Evolutionary conservation across 2,888 invertebrate genomes (phyloP).

Genomic region (Drosophila basisetae): DNA sequence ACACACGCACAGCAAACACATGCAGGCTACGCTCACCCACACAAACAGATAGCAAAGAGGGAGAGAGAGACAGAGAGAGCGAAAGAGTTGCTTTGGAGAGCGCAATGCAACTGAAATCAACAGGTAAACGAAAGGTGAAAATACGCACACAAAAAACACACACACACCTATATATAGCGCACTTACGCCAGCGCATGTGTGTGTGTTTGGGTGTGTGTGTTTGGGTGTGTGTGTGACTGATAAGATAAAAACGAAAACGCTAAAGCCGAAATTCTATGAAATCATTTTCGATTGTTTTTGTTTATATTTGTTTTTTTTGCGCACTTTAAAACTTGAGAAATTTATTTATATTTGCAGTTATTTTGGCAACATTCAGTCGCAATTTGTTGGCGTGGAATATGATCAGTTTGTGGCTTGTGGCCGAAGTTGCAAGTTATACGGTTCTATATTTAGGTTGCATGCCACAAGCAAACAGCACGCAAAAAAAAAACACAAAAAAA

Average conservation of each 20-base stretch:
- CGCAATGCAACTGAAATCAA: constrained; percentile 55
- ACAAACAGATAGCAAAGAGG: neutral
- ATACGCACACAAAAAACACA: constrained; percentile 12
- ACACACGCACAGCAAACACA: constrained; percentile 26
- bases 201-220: constrained; percentile 4
- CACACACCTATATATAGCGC: neutral
- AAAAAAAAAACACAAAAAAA: constrained; percentile 35
- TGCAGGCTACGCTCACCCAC: constrained; percentile 31
- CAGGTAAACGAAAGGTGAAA: constrained; percentile 74
- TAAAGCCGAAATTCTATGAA: constrained; percentile 37
- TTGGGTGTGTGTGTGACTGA: constrained; percentile 36
- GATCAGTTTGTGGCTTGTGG: constrained; percentile 11
- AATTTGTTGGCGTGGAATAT: constrained; percentile 10
- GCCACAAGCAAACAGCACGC: constrained; percentile 47
- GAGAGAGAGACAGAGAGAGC: constrained; percentile 1
- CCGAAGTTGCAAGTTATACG: constrained; percentile 38
- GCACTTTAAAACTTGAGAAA: neutral
- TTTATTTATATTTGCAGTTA: constrained; percentile 22
- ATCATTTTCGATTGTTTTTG: constrained; percentile 9
- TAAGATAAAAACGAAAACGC: constrained; percentile 59
- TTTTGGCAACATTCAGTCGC: constrained; percentile 24
- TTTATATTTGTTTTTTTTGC: constrained; percentile 2
- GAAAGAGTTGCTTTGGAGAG: constrained; percentile 25
- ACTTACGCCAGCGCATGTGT: neutral
- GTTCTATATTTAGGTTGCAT: constrained; percentile 83